Evolutionary conservation across 1,140 invertebrate species (phyloP), one percentile per base, ranked within the genome.

Genomic region (Amyelois transitella): DNA sequence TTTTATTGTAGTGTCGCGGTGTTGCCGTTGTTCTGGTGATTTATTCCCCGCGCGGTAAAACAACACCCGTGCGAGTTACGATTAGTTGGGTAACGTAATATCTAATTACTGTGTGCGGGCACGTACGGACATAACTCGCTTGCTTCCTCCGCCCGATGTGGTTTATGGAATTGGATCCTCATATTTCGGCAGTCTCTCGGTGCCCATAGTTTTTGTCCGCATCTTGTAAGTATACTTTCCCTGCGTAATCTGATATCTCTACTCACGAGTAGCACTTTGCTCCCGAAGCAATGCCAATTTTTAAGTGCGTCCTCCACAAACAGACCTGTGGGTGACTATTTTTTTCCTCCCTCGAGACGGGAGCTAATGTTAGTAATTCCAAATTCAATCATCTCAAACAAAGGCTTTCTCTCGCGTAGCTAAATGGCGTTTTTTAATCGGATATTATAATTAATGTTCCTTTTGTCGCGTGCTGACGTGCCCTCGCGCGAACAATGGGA

Each of bases 391-490:
- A 81, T 81, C 72, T 83, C 84, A 86, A 83, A 88, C 84, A 88
- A 88, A 85, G 72, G 63, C 71, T 67, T 65, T 72, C 75, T 77
- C 75, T 72, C 69, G 73, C 79, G 70, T 73, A 72, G 68, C 85
- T 86, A 88, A 89, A 89, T 88, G 80, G 81, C 86, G 78, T 88
- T 89, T 89, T 88, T 87, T 88, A 88, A 89, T 89, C 88, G 86
- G 85, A 89, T 89, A 89, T 89, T 88, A 89, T 89, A 89, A 89
- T 89, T 89, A 89, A 89, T 89, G 88, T 88, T 78, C 80, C 82
- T 88, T 88, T 88, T 88, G 86, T 83, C 80, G 78, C 88, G 77
- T 78, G 80, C 77, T 87, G 84, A 86, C 82, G 75, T 74, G 72
- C 80, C 77, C 81, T 78, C 75, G 77, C 75, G 73, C 75, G 77